Conservation (phyloP, 2,888 invertebrate genomes). For the Masnerella sp. region DNA sequence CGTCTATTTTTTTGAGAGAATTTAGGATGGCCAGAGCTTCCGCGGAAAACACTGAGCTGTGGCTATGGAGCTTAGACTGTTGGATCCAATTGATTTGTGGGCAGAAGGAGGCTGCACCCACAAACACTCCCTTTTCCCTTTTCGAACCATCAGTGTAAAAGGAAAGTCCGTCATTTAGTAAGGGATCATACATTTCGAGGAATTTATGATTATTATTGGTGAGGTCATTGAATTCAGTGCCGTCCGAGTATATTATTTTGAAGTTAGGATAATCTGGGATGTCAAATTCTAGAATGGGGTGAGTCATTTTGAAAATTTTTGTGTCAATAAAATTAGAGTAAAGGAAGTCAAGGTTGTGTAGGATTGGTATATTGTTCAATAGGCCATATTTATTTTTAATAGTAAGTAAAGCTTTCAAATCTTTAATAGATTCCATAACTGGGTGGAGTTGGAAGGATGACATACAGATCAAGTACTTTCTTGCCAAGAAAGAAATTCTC, state of each 20-base stretch:
- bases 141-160: slow-evolving; percentile 18
- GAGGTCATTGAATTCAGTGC: neutral
- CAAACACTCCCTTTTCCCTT: neutral
- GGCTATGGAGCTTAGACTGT: neutral
- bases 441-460: neutral
- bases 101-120: neutral
- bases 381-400: neutral
- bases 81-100: neutral
- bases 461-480: neutral
- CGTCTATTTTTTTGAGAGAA: neutral
- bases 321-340: neutral
- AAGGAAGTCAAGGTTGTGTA: neutral
- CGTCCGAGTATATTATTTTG: neutral
- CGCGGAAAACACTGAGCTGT: slow-evolving; percentile 9
- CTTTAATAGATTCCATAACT: neutral
- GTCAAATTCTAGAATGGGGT: no score
- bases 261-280: neutral
- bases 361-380: neutral
- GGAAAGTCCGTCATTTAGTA: neutral
- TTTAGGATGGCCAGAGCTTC: neutral
- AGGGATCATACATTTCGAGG: neutral
- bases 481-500: neutral
- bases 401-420: neutral
- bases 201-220: neutral
- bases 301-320: neutral